Base-by-base conservation (phyloP, 2,888 invertebrate genomes). In the Apamea monoglypha region DNA sequence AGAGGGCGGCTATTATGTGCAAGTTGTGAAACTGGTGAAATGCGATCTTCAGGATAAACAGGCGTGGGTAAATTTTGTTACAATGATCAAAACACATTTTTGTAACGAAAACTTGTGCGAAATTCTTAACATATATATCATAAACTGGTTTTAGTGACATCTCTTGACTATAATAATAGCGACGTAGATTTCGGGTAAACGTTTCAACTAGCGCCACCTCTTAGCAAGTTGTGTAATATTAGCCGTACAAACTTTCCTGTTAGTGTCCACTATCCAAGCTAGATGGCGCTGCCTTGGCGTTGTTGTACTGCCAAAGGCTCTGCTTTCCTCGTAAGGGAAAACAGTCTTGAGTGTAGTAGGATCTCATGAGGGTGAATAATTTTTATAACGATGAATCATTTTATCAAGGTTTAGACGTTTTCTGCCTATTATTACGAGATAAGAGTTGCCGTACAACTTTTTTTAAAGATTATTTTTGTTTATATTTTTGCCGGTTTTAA, bases 101-200 rank as follows among this genome's bases (percentile, higher is more conserved):
- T 21, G 3, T 36, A 4, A 1, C 1, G n/a, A 10, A 36, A 56
- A 18, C n/a, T 61, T 18, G 0, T 36, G 6, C n/a, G 18, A 36
- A 61, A 40, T 25, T 36, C 1, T 29, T 4, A 18, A 67, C 1
- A 44, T 1, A 29, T 44, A 29, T 32, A 16, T 32, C 7, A 10
- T n/a, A 36, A 50, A 32, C 18, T 59, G 25, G 14, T 21, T 61
- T 29, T 40, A 82, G 63, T 29, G 83, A 63, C 82, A 83, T 85
- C 83, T 83, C 0, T 36, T 63, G 25, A 0, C 0, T 44, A 2
- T 6, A 44, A 8, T 36, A 29, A 36, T n/a, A 71, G 75, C 21
- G 1, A 59, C 1, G 16, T 36, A 21, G 16, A 18, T 21, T 29
- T 8, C 0, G 1, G 16, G 4, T 0, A 12, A 8, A 36, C 5